Evolutionary conservation across 2,113 vertebrate genomes (phyloP).

Genomic region (Antennarius striatus): DNA sequence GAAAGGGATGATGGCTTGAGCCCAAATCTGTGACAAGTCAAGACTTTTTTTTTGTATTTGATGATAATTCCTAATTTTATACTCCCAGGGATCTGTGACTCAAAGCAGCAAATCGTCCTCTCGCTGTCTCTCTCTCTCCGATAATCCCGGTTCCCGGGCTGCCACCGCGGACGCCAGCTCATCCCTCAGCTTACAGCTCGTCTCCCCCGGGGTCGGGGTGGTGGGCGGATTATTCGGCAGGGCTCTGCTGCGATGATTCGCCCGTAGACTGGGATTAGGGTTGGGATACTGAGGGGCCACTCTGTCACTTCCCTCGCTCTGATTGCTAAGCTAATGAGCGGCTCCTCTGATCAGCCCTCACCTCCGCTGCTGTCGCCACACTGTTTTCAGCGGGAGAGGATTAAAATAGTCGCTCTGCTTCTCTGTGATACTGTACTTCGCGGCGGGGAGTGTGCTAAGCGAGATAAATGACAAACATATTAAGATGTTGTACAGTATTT

Average conservation of each 20-base stretch:
- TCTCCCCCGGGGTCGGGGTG: constrained; percentile 49
- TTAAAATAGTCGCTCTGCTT: constrained; percentile 20
- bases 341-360: constrained; percentile 41
- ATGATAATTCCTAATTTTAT: constrained; percentile 72
- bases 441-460: constrained; percentile 14
- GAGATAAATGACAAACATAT: constrained; percentile 64
- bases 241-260: constrained; percentile 69
- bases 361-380: constrained; percentile 49
- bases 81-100: constrained; percentile 44
- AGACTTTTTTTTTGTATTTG: constrained; percentile 37
- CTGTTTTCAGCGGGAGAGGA: constrained; percentile 31
- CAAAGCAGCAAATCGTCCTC: constrained; percentile 64
- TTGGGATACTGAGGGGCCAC: constrained; percentile 63
- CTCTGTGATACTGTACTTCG: constrained; percentile 34
- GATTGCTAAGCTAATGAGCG: constrained; percentile 73
- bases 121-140: constrained; percentile 16
- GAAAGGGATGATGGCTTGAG: constrained; percentile 41
- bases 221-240: constrained; percentile 64
- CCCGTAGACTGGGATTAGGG: constrained; percentile 62
- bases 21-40: constrained; percentile 58
- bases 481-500: constrained; percentile 30
- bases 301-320: constrained; percentile 60
- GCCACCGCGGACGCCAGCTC: constrained; percentile 51
- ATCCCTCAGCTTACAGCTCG: constrained; percentile 35
- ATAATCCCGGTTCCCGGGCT: constrained; percentile 59